Evolutionary conservation across 2,888 invertebrate genomes (phyloP), one percentile per base, ranked within the genome.

Genomic region (Leistus spinibarbis): DNA sequence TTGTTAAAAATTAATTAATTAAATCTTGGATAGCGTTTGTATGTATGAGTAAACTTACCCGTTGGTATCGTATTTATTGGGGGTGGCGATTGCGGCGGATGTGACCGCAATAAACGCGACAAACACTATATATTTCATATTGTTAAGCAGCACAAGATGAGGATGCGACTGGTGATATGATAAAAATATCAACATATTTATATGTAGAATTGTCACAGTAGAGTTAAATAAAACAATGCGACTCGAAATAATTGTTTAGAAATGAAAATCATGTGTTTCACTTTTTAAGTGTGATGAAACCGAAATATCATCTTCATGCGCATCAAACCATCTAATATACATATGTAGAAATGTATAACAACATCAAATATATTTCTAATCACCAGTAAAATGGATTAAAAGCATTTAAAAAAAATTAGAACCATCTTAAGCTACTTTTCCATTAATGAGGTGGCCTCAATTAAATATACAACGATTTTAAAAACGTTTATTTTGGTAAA

Each of bases 151-250:
- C 17, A 60, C 60, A 60, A 60, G 63, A 75, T 54, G 54, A 10
- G 54, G 13, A 40, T 57, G 62, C 57, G 27, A 66, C 17, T 17
- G 22, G 4, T 22, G 7, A 10, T 40, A 7, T 63, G 22, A 24
- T 1, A 65, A 3, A 56, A 56, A 23, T 23, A 20, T 19, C 56
- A 19, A 17, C 22, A 54, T 65, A 76, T 80, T 80, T 82, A 82
- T 84, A 84, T 79, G 78, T 80, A 80, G 77, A 80, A 76, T 78
- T 81, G 84, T 83, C 81, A 84, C 84, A 84, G 79, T 80, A 78
- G 75, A 81, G 80, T 83, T 80, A 81, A 82, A 82, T 81, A 82
- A 81, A 78, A 85, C 84, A 85, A 85, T 84, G 77, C 76, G 19
- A 62, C 63, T 63, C 54, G 73, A 73, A 73, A 67, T 73, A 73